Base-by-base conservation (phyloP, 2,888 invertebrate genomes). In the Hemaris fuciformis region DNA sequence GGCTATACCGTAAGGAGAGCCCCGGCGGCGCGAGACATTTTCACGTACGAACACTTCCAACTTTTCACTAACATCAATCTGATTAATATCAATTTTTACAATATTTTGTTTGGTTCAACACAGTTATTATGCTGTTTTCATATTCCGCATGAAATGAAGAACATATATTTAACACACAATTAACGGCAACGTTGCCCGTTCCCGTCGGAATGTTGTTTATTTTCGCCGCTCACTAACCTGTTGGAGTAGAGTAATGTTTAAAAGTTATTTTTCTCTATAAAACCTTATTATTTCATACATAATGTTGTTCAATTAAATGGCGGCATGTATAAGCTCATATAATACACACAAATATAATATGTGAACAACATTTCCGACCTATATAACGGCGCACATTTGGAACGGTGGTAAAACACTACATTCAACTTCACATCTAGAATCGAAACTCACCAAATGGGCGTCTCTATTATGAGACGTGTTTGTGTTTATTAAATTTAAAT, bases 1-100 rank as follows among this genome's bases (percentile, higher is more conserved):
- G 57, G 45, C 62, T 43, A 59, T 62, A 62, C 62, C 62, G 59
- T 59, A 58, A 61, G 18, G 59, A 58, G 59, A 31, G 59, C 56
- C 38, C 45, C 13, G 42, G 25, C 42, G 43, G 53, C 25, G 43
- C 43, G 43, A 43, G 43, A 43, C 43, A 43, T 43, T 43, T 46
- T 60, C 46, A 42, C 25, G 41, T 41, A 53, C 48, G 43, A 43
- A 43, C 60, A 13, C 60, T 56, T 18, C 45, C 57, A 7, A 34
- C 34, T 34, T 34, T 34, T 34, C 34, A 34, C 34, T 34, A 34
- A 34, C 34, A 34, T 34, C 34, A 61, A 43, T 57, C 56, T 61
- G 13, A 34, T 34, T 34, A 34, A 34, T 13, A 13, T 34, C 34
- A 34, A 34, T 34, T 34, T 34, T 34, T 13, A 45, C 34, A 23